Percentiles rank a stretch among this genome's conserved stretches.
Evolutionary conservation across 2,888 invertebrate species (phyloP).

Genomic region (Helleia helle): DNA sequence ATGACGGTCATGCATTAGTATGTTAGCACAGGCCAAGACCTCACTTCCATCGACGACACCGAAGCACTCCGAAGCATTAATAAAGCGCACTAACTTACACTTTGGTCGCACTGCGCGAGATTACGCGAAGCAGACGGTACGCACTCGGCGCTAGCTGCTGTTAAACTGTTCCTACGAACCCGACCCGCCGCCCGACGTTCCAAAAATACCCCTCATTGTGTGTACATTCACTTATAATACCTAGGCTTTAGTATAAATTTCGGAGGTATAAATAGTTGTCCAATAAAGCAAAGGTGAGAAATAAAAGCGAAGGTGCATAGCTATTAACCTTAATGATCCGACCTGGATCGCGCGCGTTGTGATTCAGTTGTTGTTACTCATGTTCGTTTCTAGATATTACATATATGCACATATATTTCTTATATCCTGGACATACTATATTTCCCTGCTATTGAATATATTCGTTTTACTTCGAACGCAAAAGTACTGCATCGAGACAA

Average conservation of each 20-base stretch:
- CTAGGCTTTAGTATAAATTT: constrained; percentile 57
- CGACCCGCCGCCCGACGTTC: constrained; percentile 41
- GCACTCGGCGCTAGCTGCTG: constrained; percentile 44
- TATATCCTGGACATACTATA: too few relatives aligned
- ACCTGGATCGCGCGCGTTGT: constrained; percentile 22
- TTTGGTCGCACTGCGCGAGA: constrained; percentile 24
- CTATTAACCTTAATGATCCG: constrained; percentile 34
- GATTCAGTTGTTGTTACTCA: constrained; percentile 14
- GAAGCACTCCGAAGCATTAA: constrained; percentile 47
- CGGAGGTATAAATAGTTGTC: constrained; percentile 47
- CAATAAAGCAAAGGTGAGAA: constrained; percentile 23
- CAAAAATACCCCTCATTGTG: constrained; percentile 67
- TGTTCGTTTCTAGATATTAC: background rate
- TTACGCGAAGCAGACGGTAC: constrained; percentile 29
- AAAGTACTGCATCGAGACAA: too few relatives aligned
- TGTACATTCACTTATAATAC: constrained; percentile 54
- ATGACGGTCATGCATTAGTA: constrained; percentile 58
- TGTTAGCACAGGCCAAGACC: constrained; percentile 48
- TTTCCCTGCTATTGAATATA: too few relatives aligned
- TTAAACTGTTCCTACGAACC: constrained; percentile 42
- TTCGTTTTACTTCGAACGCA: too few relatives aligned
- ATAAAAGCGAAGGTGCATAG: constrained; percentile 29
- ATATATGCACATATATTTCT: too few relatives aligned
- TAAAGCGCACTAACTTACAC: constrained; percentile 64
- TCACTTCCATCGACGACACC: constrained; percentile 40